Percentiles rank a stretch among this genome's conserved stretches.
Conservation (phyloP, 2,113 vertebrate species). For the Cryptotis parvus region DNA sequence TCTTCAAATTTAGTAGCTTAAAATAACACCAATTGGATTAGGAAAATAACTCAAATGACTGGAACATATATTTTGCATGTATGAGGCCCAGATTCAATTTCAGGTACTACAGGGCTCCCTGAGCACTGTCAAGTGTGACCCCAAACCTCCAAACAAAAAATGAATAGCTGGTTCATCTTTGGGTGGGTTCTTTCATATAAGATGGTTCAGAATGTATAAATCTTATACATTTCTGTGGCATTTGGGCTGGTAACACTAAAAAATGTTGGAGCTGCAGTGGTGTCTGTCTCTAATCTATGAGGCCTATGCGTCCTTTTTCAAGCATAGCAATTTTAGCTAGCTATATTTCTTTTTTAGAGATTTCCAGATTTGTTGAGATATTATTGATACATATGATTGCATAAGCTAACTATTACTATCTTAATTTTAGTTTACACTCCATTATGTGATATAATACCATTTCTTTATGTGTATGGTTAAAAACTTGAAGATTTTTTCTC, state of each 20-base stretch:
- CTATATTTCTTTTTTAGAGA: not conserved
- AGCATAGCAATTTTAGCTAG: not conserved
- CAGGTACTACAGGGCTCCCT: no score
- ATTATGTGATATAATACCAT: not conserved
- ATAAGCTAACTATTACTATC: not conserved
- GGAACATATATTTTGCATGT: no score
- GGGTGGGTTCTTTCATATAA: not conserved
- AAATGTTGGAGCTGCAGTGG: not conserved
- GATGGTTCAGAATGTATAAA: not conserved
- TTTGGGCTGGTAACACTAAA: not conserved
- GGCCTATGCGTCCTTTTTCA: not conserved
- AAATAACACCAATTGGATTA: not conserved
- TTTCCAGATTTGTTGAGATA: not conserved
- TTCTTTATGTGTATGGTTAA: not conserved
- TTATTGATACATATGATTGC: not conserved
- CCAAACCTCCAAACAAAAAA: no score
- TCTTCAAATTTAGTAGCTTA: slow-evolving; percentile 49
- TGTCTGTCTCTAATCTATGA: slow-evolving; percentile 1
- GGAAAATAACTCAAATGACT: no score
- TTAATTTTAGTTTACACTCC: not conserved
- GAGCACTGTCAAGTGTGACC: no score
- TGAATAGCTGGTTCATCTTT: slow-evolving; percentile 19
- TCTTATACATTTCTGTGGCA: not conserved
- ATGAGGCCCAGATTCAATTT: not conserved
- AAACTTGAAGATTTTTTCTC: slow-evolving; percentile 9